Conservation (phyloP, 2,888 invertebrate genomes). For the Sarcophaga subvicina region DNA sequence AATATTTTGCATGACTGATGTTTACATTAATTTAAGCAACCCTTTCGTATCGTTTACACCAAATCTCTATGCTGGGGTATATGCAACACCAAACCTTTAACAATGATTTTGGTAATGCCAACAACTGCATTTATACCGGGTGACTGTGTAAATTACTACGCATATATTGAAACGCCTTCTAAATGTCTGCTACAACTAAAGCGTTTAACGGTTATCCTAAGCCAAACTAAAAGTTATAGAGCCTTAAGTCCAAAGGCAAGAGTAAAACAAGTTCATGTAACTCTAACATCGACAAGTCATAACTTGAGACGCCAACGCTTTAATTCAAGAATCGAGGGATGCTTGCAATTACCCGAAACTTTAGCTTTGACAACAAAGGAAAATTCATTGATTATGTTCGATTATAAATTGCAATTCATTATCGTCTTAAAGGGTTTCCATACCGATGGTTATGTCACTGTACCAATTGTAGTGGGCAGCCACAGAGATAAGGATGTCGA, state of each 20-base stretch:
- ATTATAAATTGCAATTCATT: slow-evolving; percentile 48
- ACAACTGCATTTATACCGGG: slow-evolving; percentile 30
- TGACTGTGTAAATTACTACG: slow-evolving; percentile 29
- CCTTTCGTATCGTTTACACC: slow-evolving; percentile 13
- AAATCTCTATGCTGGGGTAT: slow-evolving; percentile 31
- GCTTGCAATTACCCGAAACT: not conserved
- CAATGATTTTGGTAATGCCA: slow-evolving; percentile 17
- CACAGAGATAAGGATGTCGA: not conserved
- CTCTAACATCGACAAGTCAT: slow-evolving; percentile 12
- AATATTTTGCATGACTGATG: not conserved
- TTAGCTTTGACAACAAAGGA: slow-evolving; percentile 12
- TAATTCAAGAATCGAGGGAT: slow-evolving; percentile 37
- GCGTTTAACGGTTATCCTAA: slow-evolving; percentile 21
- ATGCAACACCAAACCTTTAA: slow-evolving; percentile 18
- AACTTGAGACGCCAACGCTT: not conserved
- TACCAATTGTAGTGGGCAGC: slow-evolving; percentile 35
- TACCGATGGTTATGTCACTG: slow-evolving; percentile 18
- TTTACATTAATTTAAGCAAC: not conserved
- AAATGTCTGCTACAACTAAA: not conserved
- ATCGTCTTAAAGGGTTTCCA: slow-evolving; percentile 31
- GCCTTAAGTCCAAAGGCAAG: slow-evolving; percentile 6
- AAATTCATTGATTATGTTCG: slow-evolving; percentile 4
- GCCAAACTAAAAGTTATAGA: slow-evolving; percentile 34
- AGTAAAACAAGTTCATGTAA: slow-evolving; percentile 31
- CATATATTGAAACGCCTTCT: slow-evolving; percentile 13